These are phyloP conservation scores for Cassiopea xamachana DNA, from an alignment of 30 jellyfish, hydroid and myxozoan species.

Conservation along the genomic window DNA sequence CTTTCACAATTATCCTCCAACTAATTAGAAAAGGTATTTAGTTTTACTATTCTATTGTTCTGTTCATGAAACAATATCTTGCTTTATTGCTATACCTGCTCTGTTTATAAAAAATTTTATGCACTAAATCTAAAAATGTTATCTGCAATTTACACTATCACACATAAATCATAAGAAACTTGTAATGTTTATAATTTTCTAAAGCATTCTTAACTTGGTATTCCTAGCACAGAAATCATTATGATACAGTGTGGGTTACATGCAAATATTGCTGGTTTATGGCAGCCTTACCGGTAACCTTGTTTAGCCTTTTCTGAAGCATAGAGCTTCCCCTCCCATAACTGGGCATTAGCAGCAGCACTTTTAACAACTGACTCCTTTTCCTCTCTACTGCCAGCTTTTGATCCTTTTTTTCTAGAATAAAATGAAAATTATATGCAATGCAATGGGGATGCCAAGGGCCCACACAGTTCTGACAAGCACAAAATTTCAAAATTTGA, in stretches of 20 bases:
- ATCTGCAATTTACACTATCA: too few relatives aligned
- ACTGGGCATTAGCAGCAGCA: slow-evolving; percentile 89
- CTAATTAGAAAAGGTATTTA: neutral
- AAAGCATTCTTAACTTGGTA: too few relatives aligned
- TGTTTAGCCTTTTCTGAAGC: slow-evolving; percentile 82
- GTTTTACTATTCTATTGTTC: neutral
- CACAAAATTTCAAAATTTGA: too few relatives aligned
- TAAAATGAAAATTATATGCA: neutral
- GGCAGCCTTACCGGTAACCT: slow-evolving; percentile 71
- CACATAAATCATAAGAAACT: too few relatives aligned
- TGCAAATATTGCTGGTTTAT: too few relatives aligned
- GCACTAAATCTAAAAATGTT: too few relatives aligned
- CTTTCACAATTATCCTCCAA: neutral
- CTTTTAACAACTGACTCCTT: slow-evolving; percentile 63
- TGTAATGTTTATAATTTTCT: too few relatives aligned
- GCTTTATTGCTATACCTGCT: neutral
- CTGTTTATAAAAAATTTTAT: too few relatives aligned
- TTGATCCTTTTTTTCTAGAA: slow-evolving; percentile 56
- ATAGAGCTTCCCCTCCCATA: slow-evolving; percentile 86
- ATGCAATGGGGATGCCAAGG: too few relatives aligned
- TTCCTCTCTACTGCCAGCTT: slow-evolving; percentile 44
- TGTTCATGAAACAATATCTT: neutral
- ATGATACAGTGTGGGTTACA: too few relatives aligned
- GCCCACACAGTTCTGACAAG: too few relatives aligned
- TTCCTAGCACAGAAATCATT: too few relatives aligned